Conservation (phyloP, 1,140 invertebrate species). For the Solenopsis invicta region DNA sequence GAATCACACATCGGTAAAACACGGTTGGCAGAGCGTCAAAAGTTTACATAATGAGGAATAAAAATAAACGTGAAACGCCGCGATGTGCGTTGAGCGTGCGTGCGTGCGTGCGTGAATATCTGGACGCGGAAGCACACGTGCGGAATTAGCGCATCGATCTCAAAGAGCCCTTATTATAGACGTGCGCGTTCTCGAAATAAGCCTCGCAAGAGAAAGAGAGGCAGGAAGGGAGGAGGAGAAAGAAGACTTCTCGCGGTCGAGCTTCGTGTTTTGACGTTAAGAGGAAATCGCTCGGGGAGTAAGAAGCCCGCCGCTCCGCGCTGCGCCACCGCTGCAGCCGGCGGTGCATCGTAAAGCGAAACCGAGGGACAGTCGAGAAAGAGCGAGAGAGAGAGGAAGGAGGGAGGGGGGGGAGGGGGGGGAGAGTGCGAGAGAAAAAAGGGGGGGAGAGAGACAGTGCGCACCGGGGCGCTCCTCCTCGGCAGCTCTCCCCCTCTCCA, state of each 20-base stretch:
- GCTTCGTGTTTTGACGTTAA: constrained; percentile 60
- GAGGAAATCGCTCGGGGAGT: constrained; percentile 53
- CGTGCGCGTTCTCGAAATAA: constrained; percentile 45
- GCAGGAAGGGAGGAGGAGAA: neutral
- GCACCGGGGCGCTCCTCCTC: constrained; percentile 44
- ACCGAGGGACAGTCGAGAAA: constrained; percentile 47
- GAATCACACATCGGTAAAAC: constrained; percentile 58
- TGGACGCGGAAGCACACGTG: constrained; percentile 53
- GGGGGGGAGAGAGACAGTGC: neutral
- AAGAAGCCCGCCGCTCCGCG: constrained; percentile 30
- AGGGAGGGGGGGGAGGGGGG: neutral
- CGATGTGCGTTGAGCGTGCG: neutral
- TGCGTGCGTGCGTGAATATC: constrained; percentile 2
- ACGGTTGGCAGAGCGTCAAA: constrained; percentile 67
- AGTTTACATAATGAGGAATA: constrained; percentile 72
- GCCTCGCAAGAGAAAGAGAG: neutral
- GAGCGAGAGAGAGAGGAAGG: constrained; percentile 23
- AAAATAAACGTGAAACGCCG: constrained; percentile 64
- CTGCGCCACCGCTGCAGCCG: constrained; percentile 20
- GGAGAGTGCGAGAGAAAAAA: neutral
- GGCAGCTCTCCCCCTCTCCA: constrained; percentile 42
- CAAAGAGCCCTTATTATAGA: constrained; percentile 52
- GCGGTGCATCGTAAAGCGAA: constrained; percentile 61
- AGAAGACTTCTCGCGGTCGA: constrained; percentile 19
- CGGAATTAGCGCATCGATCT: constrained; percentile 57